Percentiles rank a stretch among this genome's conserved stretches.
phyloP scores from a whole-genome alignment of 2,888 invertebrate genomes.

The Brenthis hecate region DNA sequence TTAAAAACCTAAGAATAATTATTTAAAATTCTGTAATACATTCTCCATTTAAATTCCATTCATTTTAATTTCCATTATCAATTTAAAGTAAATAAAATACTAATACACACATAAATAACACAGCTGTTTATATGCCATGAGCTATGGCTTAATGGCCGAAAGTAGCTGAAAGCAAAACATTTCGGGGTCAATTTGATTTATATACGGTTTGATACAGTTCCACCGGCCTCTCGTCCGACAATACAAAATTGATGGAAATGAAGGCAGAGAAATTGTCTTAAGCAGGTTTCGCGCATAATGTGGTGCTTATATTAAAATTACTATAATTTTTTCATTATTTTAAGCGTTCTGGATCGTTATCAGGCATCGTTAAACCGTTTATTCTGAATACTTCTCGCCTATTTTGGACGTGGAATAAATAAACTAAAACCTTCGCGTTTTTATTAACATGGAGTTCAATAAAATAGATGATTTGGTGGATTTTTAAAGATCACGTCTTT shows the following conservation, averaged over 20 bases:
- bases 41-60: too few relatives aligned
- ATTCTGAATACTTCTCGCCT: conserved; percentile 19
- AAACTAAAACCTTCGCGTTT: conserved; percentile 8
- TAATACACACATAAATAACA: background rate
- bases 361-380: conserved; percentile 19
- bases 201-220: conserved; percentile 76
- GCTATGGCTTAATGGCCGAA: conserved; percentile 61
- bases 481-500: too few relatives aligned
- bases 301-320: conserved; percentile 31
- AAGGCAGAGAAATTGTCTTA: conserved; percentile 28
- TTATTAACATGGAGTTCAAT: background rate
- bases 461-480: too few relatives aligned
- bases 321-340: conserved; percentile 31
- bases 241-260: conserved; percentile 37
- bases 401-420: conserved; percentile 17
- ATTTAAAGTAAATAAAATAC: background rate
- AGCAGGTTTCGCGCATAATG: conserved; percentile 27
- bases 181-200: conserved; percentile 78
- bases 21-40: too few relatives aligned
- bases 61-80: too few relatives aligned
- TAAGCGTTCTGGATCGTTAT: conserved; percentile 26
- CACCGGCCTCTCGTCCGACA: conserved; percentile 44
- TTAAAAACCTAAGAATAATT: too few relatives aligned
- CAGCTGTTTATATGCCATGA: background rate
- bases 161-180: conserved; percentile 72